Percentiles rank a stretch among this genome's conserved stretches.
Evolutionary conservation across 2,888 invertebrate genomes (phyloP).

Genomic region (Polyommatus iphigenia): DNA sequence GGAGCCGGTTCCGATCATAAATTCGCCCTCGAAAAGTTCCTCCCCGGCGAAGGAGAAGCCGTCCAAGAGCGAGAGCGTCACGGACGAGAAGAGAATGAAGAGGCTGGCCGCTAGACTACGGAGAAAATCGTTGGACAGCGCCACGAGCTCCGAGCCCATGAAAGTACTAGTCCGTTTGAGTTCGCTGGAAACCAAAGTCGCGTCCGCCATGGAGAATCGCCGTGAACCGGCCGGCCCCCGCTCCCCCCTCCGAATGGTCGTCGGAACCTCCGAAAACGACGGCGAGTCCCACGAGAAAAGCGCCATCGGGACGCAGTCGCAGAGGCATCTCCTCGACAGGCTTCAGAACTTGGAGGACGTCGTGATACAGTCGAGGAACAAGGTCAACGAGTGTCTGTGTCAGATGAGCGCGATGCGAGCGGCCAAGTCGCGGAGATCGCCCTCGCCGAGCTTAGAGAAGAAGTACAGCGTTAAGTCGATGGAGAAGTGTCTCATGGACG

Average conservation of each 20-base stretch:
- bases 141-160: slow-evolving; percentile 88
- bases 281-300: slow-evolving; percentile 58
- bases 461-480: slow-evolving; percentile 82
- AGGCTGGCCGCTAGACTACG: slow-evolving; percentile 81
- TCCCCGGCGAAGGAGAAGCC: slow-evolving; percentile 78
- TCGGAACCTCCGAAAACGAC: slow-evolving; percentile 65
- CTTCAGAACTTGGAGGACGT: slow-evolving; percentile 82
- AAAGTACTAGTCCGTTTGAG: slow-evolving; percentile 88
- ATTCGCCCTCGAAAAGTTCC: slow-evolving; percentile 76
- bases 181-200: slow-evolving; percentile 88
- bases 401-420: slow-evolving; percentile 83
- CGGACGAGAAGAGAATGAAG: slow-evolving; percentile 75
- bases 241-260: slow-evolving; percentile 76
- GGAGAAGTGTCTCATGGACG: slow-evolving; percentile 83
- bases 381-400: slow-evolving; percentile 84
- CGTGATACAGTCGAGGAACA: slow-evolving; percentile 82
- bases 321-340: slow-evolving; percentile 79
- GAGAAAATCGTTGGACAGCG: slow-evolving; percentile 88
- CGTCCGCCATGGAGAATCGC: slow-evolving; percentile 77
- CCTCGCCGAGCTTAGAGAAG: slow-evolving; percentile 83
- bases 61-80: slow-evolving; percentile 70
- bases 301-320: slow-evolving; percentile 72
- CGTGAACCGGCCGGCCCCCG: slow-evolving; percentile 77
- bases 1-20: slow-evolving; percentile 66
- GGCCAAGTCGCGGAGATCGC: slow-evolving; percentile 82